Evolutionary conservation across 1,140 invertebrate species (phyloP).

Genomic region (Hycleus cichorii): DNA sequence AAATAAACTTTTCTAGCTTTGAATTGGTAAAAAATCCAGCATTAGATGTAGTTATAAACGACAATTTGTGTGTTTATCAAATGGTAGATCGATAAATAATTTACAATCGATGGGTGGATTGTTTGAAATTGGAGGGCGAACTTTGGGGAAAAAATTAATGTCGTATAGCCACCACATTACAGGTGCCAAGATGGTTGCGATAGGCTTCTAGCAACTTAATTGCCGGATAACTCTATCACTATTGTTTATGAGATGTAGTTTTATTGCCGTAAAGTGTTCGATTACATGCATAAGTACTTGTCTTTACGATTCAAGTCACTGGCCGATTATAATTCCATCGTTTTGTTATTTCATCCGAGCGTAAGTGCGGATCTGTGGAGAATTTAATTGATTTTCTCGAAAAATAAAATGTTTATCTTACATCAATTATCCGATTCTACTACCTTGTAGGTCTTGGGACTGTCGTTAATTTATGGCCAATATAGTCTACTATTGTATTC

Average conservation of each 20-base stretch:
- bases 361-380: no score
- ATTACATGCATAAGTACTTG: constrained; percentile 15
- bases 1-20: no score
- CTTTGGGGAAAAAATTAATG: no score
- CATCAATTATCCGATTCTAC: no score
- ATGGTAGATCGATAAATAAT: constrained; percentile 5
- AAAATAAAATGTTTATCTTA: no score
- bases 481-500: no score
- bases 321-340: constrained; percentile 4
- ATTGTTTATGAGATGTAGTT: constrained; percentile 15
- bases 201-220: constrained; percentile 13
- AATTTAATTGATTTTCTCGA: no score
- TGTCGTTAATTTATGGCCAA: no score
- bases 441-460: no score
- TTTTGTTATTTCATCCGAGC: not conserved
- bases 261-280: constrained; percentile 16
- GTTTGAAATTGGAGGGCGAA: not conserved
- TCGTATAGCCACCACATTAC: constrained; percentile 1
- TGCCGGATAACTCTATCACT: constrained; percentile 15
- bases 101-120: constrained; percentile 6
- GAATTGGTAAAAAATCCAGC: no score
- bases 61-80: constrained; percentile 5
- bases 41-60: not conserved
- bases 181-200: constrained; percentile 13
- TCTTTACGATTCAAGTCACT: constrained; percentile 12